phyloP scores from a whole-genome alignment of 2,888 invertebrate genomes.

The Pheosia gnoma region DNA sequence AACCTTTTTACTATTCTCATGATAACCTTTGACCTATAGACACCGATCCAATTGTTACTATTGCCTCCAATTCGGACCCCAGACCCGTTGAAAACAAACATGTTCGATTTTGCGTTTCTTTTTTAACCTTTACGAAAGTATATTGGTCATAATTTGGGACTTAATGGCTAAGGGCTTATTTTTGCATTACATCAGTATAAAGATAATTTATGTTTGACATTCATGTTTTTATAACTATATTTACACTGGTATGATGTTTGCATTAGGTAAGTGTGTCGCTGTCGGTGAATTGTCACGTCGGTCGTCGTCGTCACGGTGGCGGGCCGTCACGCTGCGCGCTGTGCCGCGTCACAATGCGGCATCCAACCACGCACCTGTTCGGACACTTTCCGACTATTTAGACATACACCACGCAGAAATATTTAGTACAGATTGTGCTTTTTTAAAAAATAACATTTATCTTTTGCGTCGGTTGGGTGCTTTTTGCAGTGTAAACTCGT shows the following conservation, averaged over 20 bases:
- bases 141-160: too few species aligned
- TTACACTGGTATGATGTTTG: background rate
- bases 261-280: constrained; percentile 35
- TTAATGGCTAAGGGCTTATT: too few species aligned
- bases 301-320: constrained; percentile 44
- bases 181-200: too few species aligned
- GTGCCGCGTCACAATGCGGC: constrained; percentile 45
- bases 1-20: too few species aligned
- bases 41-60: background rate
- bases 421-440: constrained; percentile 1
- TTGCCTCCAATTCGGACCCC: background rate
- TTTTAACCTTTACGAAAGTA: too few species aligned
- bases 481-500: too few species aligned
- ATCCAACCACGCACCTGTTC: background rate
- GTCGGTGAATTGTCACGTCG: constrained; percentile 17
- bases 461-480: too few species aligned
- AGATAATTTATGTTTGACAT: too few species aligned
- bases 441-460: too few species aligned
- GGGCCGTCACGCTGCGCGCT: constrained; percentile 64
- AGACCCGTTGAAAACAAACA: background rate
- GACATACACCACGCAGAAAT: background rate
- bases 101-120: background rate
- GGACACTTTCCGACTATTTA: too few species aligned
- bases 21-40: too few species aligned
- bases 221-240: too few species aligned